Conservation (phyloP, 1,140 invertebrate species). For the Drosophila repleta region DNA sequence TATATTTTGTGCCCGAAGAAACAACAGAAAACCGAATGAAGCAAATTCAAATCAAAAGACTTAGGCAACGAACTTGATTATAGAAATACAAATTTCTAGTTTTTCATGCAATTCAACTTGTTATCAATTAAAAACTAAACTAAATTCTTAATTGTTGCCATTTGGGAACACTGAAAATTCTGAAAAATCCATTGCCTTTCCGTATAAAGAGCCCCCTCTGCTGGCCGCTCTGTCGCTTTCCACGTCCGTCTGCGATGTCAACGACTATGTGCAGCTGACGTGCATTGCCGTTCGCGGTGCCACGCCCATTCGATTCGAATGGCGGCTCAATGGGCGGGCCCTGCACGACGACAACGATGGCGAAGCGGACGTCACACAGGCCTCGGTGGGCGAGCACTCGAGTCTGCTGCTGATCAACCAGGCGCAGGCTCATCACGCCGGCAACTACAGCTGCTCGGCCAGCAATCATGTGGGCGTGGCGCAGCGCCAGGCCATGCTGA, state of each 20-base stretch:
- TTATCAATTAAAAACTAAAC: background rate
- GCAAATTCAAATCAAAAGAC: conserved; percentile 15
- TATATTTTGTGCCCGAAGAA: conserved; percentile 1
- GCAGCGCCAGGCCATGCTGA: conserved; percentile 87
- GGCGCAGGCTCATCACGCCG: conserved; percentile 87
- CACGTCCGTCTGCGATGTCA: conserved; percentile 90
- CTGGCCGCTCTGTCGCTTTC: conserved; percentile 91
- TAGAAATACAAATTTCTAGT: background rate
- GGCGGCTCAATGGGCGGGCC: conserved; percentile 86
- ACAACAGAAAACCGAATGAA: too few relatives aligned
- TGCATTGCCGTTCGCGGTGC: conserved; percentile 90
- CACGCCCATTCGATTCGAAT: conserved; percentile 87
- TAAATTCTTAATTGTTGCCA: background rate
- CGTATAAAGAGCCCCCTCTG: conserved; percentile 88
- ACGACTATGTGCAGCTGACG: conserved; percentile 88
- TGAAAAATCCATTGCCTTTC: background rate
- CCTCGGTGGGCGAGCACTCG: conserved; percentile 84
- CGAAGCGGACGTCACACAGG: conserved; percentile 83
- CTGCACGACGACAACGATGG: conserved; percentile 57
- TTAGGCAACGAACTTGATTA: conserved; percentile 52
- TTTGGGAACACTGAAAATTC: background rate
- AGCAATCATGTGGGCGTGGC: conserved; percentile 90
- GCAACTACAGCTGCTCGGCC: conserved; percentile 92
- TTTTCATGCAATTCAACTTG: background rate
- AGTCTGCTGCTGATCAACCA: conserved; percentile 84